phyloP scores from a whole-genome alignment of 2,113 vertebrate species.

The Catharus bicknelli region DNA sequence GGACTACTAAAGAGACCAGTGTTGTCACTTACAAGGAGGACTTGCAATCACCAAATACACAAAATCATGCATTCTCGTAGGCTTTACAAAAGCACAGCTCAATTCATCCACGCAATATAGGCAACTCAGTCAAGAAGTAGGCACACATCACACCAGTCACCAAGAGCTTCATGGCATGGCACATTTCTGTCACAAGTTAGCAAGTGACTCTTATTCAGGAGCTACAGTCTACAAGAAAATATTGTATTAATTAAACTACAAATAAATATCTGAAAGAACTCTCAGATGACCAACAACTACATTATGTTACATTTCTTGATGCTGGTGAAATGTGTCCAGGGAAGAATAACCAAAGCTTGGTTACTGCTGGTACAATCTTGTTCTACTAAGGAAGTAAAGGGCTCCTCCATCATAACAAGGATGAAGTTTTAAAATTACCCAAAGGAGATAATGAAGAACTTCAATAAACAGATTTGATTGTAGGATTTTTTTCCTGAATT shows the following conservation, averaged over 20 bases:
- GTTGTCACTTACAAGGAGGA: not conserved
- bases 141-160: not conserved
- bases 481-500: not conserved
- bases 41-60: not conserved
- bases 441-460: not conserved
- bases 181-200: not conserved
- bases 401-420: not conserved
- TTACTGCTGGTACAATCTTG: not conserved
- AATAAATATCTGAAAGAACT: not conserved
- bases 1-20: not conserved
- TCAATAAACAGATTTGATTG: not conserved
- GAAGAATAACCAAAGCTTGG: not conserved
- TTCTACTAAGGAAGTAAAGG: not conserved
- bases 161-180: not conserved
- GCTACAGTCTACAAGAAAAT: not conserved
- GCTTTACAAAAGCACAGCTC: not conserved
- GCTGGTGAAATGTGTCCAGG: not conserved
- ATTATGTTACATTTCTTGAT: not conserved
- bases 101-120: not conserved
- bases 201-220: not conserved
- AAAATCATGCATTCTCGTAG: not conserved
- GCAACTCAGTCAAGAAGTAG: not conserved
- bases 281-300: not conserved
- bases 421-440: not conserved
- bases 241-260: not conserved